phyloP scores from a whole-genome alignment of 1,140 invertebrate species.

The Halesus radiatus region DNA sequence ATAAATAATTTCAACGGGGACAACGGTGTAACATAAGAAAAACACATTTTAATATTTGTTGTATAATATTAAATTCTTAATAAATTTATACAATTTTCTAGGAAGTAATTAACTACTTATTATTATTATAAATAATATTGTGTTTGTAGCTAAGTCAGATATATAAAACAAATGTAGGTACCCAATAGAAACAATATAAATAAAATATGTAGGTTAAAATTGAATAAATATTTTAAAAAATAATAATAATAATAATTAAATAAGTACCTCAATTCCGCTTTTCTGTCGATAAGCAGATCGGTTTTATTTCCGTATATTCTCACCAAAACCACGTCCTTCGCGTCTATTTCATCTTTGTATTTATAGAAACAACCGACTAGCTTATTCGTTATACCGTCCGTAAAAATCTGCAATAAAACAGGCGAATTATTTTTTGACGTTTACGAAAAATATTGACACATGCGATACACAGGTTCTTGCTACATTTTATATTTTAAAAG shows the following conservation, averaged over 20 bases:
- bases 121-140: too few relatives aligned
- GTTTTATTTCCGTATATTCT: constrained; percentile 92
- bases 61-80: too few relatives aligned
- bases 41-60: too few relatives aligned
- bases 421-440: constrained; percentile 1
- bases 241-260: background rate
- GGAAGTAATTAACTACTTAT: too few relatives aligned
- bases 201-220: background rate
- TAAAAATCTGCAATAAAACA: constrained; percentile 79
- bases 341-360: constrained; percentile 60
- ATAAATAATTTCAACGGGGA: too few relatives aligned
- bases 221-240: constrained; percentile 11
- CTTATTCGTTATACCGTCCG: constrained; percentile 93
- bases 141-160: too few relatives aligned
- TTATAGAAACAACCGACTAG: constrained; percentile 80
- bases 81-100: too few relatives aligned
- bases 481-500: background rate
- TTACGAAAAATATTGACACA: too few relatives aligned
- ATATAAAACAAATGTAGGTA: too few relatives aligned
- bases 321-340: constrained; percentile 83
- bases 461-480: background rate
- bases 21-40: too few relatives aligned
- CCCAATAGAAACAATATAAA: background rate
- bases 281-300: constrained; percentile 89
- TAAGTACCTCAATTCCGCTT: constrained; percentile 78